Conservation (phyloP, 1,140 invertebrate genomes). For the Heterodera carotae region DNA sequence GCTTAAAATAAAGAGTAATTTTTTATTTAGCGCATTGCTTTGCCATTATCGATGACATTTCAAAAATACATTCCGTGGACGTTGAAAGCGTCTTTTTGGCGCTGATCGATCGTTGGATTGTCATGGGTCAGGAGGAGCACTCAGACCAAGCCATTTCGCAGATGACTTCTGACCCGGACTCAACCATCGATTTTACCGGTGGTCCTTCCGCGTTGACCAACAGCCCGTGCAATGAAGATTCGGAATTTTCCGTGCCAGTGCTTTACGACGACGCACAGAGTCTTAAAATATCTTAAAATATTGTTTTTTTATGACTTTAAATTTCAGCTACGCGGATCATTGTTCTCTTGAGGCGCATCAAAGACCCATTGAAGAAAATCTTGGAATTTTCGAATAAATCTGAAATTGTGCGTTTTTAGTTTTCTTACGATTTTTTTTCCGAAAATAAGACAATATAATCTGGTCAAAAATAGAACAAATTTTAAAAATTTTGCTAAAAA, state of each 20-base stretch:
- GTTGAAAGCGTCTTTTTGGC: conserved; percentile 21
- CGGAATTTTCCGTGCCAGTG: conserved; percentile 14
- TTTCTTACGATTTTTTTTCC: too few species aligned
- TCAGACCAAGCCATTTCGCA: conserved; percentile 8
- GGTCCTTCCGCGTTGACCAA: background rate
- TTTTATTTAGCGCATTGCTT: conserved; percentile 28
- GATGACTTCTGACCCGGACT: conserved; percentile 29
- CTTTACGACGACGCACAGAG: conserved; percentile 34
- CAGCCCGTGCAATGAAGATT: background rate
- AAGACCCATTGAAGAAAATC: conserved; percentile 15
- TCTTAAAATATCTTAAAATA: background rate
- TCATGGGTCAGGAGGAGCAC: background rate
- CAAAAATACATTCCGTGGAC: conserved; percentile 25
- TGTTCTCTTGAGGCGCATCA: conserved; percentile 9
- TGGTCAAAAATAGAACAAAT: too few species aligned
- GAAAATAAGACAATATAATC: too few species aligned
- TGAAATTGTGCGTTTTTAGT: conserved; percentile 8
- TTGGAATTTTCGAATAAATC: conserved; percentile 24
- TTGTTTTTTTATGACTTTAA: background rate
- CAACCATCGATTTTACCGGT: conserved; percentile 37
- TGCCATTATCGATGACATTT: conserved; percentile 10
- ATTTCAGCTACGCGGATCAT: conserved; percentile 17
- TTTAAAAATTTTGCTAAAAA: too few species aligned
- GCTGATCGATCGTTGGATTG: conserved; percentile 30
- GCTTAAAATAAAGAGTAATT: background rate